phyloP scores from a whole-genome alignment of 2,888 invertebrate genomes.

The Auanema sp. region DNA sequence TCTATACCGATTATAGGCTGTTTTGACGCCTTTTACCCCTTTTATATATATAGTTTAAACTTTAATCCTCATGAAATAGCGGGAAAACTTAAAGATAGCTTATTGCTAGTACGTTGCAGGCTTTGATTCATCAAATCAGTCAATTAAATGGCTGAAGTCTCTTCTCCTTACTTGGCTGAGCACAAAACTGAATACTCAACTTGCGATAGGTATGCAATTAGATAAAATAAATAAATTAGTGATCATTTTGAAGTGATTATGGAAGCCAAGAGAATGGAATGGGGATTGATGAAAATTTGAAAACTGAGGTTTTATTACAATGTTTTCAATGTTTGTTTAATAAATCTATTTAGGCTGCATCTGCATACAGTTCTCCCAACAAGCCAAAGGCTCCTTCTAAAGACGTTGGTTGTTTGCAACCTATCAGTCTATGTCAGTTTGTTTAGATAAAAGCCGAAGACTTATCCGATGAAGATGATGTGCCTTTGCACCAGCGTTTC shows the following conservation, averaged over 20 bases:
- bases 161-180: constrained; percentile 17
- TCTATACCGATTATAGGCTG: no score
- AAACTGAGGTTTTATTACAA: no score
- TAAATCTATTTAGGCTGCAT: no score
- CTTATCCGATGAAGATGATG: constrained; percentile 15
- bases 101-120: no score
- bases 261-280: constrained; percentile 18
- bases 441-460: constrained; percentile 15
- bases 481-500: constrained; percentile 22
- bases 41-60: no score
- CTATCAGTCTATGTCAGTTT: background rate
- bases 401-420: background rate
- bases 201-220: constrained; percentile 16
- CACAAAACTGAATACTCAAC: constrained; percentile 19
- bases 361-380: no score
- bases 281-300: constrained; percentile 6
- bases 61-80: no score
- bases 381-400: background rate
- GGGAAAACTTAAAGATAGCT: no score
- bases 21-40: no score
- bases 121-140: background rate
- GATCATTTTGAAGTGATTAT: constrained; percentile 22
- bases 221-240: background rate
- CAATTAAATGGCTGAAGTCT: constrained; percentile 25
- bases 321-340: no score